Conservation (phyloP, 2,888 invertebrate genomes). For the Tipula vernalis region DNA sequence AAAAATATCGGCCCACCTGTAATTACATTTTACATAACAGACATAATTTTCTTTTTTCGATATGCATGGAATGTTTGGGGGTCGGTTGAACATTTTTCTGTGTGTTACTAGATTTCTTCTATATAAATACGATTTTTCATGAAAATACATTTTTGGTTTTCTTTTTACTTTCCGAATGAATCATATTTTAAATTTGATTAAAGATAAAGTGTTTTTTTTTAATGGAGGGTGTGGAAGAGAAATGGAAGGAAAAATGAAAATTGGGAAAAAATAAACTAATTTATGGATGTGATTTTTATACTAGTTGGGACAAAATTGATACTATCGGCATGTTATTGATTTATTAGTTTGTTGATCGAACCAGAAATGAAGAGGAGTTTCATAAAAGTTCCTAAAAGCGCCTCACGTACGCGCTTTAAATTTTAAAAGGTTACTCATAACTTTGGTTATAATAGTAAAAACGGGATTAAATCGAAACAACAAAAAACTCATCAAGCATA, state of each 20-base stretch:
- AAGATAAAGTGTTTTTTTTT: neutral
- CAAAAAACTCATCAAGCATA: no score
- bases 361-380: no score
- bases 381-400: no score
- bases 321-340: neutral
- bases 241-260: neutral
- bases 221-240: neutral
- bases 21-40: neutral
- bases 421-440: no score
- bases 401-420: no score
- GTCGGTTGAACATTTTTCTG: neutral
- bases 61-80: neutral
- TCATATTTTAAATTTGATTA: neutral
- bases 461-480: no score
- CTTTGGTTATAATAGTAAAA: no score
- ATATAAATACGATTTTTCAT: neutral
- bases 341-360: neutral
- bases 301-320: neutral
- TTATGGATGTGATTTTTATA: neutral
- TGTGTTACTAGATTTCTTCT: neutral
- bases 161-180: neutral
- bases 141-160: neutral
- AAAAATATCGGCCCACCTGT: neutral
- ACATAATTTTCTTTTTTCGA: neutral
- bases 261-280: neutral